phyloP scores from a whole-genome alignment of 1,140 invertebrate genomes.

The Aphis craccivora region DNA sequence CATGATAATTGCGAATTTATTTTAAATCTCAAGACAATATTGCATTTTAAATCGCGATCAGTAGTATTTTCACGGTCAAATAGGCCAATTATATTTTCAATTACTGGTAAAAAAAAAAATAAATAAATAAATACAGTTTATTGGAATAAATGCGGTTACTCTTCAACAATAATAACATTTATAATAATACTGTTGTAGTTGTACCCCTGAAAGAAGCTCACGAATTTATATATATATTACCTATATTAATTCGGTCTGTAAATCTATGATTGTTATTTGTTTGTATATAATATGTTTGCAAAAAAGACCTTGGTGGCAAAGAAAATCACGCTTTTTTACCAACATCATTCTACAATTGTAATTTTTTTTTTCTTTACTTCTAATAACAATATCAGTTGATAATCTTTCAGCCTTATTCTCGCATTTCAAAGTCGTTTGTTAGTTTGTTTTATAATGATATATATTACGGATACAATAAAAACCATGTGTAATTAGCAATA shows the following conservation, averaged over 20 bases:
- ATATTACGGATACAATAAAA: slow-evolving; percentile 47
- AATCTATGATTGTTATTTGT: slow-evolving; percentile 23
- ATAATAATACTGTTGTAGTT: background rate
- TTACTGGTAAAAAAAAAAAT: background rate
- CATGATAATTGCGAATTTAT: background rate
- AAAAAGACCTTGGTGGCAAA: slow-evolving; percentile 35
- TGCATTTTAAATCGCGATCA: background rate
- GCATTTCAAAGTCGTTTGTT: slow-evolving; percentile 53
- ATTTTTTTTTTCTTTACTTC: slow-evolving; percentile 43
- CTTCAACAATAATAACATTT: background rate
- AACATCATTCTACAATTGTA: slow-evolving; percentile 41
- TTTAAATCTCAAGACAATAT: background rate
- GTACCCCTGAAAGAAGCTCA: slow-evolving; percentile 33
- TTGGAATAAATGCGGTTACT: background rate
- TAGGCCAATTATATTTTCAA: background rate
- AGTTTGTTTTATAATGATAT: slow-evolving; percentile 34
- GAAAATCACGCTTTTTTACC: slow-evolving; percentile 55
- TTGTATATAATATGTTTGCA: background rate
- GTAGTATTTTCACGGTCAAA: slow-evolving; percentile 31
- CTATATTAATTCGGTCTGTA: background rate
- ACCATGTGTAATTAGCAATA: slow-evolving; percentile 51
- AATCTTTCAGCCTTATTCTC: slow-evolving; percentile 54
- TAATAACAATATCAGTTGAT: slow-evolving; percentile 54
- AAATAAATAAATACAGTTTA: no score
- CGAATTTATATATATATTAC: background rate